Conservation (phyloP, 2,888 invertebrate species). For the Ormyrus labotus region DNA sequence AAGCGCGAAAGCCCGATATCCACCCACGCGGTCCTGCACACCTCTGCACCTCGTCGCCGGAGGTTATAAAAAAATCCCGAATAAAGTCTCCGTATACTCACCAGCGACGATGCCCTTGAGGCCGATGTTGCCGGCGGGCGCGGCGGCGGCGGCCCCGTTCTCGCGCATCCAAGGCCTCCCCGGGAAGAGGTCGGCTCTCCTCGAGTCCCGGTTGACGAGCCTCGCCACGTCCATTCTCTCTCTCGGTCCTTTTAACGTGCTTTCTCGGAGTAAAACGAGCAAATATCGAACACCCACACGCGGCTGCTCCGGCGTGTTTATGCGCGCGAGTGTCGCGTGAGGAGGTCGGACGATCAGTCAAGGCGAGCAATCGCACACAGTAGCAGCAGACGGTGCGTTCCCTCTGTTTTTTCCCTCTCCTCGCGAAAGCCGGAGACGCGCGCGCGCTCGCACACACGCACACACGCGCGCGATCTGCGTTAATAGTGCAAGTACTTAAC, state of each 20-base stretch:
- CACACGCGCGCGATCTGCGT: neutral
- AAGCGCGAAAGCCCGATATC: too few relatives aligned
- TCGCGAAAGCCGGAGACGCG: constrained; percentile 15
- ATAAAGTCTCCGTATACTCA: constrained; percentile 62
- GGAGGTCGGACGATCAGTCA: constrained; percentile 51
- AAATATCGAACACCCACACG: neutral
- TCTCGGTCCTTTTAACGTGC: constrained; percentile 2
- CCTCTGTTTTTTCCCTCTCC: constrained; percentile 54
- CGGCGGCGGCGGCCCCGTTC: constrained; percentile 83
- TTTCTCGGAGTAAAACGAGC: too few relatives aligned
- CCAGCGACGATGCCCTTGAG: constrained; percentile 95
- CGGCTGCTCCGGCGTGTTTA: constrained; percentile 7
- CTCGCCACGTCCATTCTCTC: constrained; percentile 67
- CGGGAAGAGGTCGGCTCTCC: constrained; percentile 76
- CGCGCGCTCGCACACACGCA: neutral
- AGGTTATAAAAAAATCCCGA: too few relatives aligned
- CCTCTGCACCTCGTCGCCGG: too few relatives aligned
- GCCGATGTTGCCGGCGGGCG: constrained; percentile 80
- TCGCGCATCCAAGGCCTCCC: constrained; percentile 86
- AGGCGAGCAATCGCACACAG: constrained; percentile 40
- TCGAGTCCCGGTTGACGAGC: constrained; percentile 51
- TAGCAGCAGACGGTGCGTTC: neutral
- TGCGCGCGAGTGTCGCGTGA: constrained; percentile 37
- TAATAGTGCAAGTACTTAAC: too few relatives aligned
- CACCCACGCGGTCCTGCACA: too few relatives aligned